Conservation (phyloP, 2,113 vertebrate species). For the Neolamprologus cancellatus region DNA sequence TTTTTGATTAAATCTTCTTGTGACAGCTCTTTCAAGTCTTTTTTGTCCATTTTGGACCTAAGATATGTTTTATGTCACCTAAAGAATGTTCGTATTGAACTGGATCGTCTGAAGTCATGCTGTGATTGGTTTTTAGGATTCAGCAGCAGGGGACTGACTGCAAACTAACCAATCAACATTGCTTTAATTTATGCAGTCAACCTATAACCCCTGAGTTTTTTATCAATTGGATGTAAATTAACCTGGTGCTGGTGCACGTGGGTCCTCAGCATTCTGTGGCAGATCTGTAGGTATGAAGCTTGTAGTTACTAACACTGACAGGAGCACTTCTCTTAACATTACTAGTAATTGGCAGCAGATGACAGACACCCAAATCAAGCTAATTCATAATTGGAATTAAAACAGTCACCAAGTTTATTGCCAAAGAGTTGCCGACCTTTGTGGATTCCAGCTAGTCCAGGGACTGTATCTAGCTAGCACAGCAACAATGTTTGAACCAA, state of each 20-base stretch:
- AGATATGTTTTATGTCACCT: not conserved
- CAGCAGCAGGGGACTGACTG: not conserved
- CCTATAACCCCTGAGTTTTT: not conserved
- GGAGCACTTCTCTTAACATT: not conserved
- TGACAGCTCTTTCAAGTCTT: not conserved
- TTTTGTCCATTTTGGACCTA: not conserved
- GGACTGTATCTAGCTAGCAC: not conserved
- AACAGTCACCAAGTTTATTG: not conserved
- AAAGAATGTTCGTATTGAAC: fast-evolving
- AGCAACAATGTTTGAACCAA: not conserved
- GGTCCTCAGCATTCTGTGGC: not conserved
- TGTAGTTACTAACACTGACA: not conserved
- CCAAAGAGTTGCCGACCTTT: not conserved
- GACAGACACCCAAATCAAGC: not conserved
- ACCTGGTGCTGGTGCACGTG: not conserved
- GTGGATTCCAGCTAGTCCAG: not conserved
- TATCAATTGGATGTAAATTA: not conserved
- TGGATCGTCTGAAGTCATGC: not conserved
- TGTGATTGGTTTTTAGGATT: not conserved
- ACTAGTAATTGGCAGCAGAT: not conserved
- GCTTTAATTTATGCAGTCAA: not conserved
- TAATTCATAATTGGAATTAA: not conserved
- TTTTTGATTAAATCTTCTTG: not conserved
- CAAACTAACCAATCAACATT: not conserved
- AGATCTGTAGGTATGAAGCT: fast-evolving